Evolutionary conservation across 2,113 vertebrate genomes (phyloP), one percentile per base, ranked within the genome.

Genomic region (Prolemur simus): DNA sequence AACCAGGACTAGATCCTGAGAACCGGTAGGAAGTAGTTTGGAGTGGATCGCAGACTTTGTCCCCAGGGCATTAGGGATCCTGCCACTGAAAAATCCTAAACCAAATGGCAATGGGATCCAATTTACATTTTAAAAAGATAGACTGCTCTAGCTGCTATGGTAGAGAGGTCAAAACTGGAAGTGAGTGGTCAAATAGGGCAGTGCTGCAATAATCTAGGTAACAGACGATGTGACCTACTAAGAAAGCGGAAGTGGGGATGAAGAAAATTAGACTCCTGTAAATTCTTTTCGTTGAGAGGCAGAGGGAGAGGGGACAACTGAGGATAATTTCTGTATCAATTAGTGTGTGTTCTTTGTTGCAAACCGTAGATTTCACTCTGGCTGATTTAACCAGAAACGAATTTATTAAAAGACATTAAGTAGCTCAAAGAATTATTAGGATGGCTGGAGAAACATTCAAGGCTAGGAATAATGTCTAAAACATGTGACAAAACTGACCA

Each of bases 341-440:
- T 90, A 91, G 27, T 29, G 32, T 87, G 27, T 29, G 32, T 49
- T 86, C 25, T 66, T 89, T 32, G 7, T 84, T 91, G 39, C 18
- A 34, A 90, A 91, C 25, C 58, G 47, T 34, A 64, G 45, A 78
- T 91, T 96, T 87, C 42, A 95, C 78, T 80, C 77, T 83, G 23
- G 13, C 47, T 94, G 15, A 42, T 52, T 93, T 58, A 83, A 93
- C 27, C 32, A 32, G 73, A 81, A 66, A 37, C 39, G 39, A 58
- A 49, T 54, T 74, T 91, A 73, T 64, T 93, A 90, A 83, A 58
- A 10, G 66, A 76, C 49, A 83, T 64, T 54, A 69, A 85, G 37
- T 47, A 85, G 39, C 10, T 91, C 56, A 66, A 56, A 76, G 32
- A 80, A 95, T 78, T 95, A 82, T 45, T 74, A 37, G 49, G 27